Evolutionary conservation across 2,113 vertebrate genomes (phyloP), one percentile per base, ranked within the genome.

Genomic region (Alosa alosa): DNA sequence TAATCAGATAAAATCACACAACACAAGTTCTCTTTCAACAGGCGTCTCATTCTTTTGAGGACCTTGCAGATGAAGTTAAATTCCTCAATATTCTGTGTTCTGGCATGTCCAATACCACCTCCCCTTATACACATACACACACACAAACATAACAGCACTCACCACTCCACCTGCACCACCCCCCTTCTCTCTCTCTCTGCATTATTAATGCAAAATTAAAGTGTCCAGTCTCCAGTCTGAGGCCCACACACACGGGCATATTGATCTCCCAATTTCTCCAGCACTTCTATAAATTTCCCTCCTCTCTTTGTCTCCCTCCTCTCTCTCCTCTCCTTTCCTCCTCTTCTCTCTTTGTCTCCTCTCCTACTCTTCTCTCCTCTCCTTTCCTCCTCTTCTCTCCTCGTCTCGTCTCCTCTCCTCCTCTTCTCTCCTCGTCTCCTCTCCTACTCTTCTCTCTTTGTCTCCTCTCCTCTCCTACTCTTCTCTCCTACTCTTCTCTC

Each of bases 171-270:
- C 72, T 78, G 31, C 31, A 11, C 15, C 31, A 82, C n/a, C 86
- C 20, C 13, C 5, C 13, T 78, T 39, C 72, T 78, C 49, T 89
- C 84, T 84, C 81, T 86, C 87, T 41, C 86, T 93, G 91, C 91
- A 94, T 94, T 94, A 94, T 94, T 94, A 92, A 94, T 94, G 92
- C 91, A 92, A 92, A 95, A 94, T 94, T 92, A 94, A 95, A 94
- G 90, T 89, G 86, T 89, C 87, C 91, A 72, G 90, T 93, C 93
- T 93, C 92, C 91, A 92, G 92, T 91, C 91, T 91, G 90, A 87
- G 87, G 89, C 90, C 91, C 90, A 89, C 91, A 90, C 88, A 91
- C 86, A 78, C 31, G 31, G 72, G 90, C 88, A 87, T 93, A 95
- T 94, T 92, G 92, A 95, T 95, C 92, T 88, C 90, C 89, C 90